Base-by-base conservation (phyloP, 53 echinoderm and acorn worm genomes). In the Arbacia lixula region DNA sequence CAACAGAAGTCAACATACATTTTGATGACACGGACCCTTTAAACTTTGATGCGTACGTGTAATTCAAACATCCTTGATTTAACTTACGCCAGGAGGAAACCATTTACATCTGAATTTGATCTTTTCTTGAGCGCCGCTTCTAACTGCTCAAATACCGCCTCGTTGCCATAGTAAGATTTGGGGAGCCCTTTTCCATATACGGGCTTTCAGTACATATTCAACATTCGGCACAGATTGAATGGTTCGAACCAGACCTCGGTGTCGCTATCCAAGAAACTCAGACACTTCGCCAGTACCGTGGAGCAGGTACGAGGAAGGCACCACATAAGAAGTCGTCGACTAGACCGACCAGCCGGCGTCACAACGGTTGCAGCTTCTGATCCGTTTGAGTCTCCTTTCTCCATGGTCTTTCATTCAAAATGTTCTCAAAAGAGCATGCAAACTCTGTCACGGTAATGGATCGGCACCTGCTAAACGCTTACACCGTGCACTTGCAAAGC, bases 171-270 rank as follows among this genome's bases (percentile, higher is more conserved):
- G 41, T 8, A 60, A 3, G 57, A 58, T 16, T 57, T 57, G 3
- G 78, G 78, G 14, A 78, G 0, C 36, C 1, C 78, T 4, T 39
- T 57, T 6, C 60, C 60, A 30, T 3, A 36, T n/a, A n/a, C n/a
- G n/a, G n/a, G n/a, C 37, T 39, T 60, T 57, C 61, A 58, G 57
- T 5, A 14, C 24, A 78, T 57, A 1, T 12, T 38, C 36, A 17
- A 2, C 60, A 60, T 38, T 4, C 78, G 78, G 39, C 60, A 58
- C 14, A 40, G 12, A 27, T 38, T 60, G 78, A 40, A 78, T 5
- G 60, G 78, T 40, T 78, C 78, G 6, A 78, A 78, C 78, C 78
- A 78, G 39, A 78, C 41, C 17, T 78, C 60, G 60, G 60, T 60
- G 60, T 78, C 78, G 22, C 60, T 60, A 29, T 60, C 78, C 2